Evolutionary conservation across 1,140 invertebrate species (phyloP), one percentile per base, ranked within the genome.

Genomic region (Tetramorium alpestre): DNA sequence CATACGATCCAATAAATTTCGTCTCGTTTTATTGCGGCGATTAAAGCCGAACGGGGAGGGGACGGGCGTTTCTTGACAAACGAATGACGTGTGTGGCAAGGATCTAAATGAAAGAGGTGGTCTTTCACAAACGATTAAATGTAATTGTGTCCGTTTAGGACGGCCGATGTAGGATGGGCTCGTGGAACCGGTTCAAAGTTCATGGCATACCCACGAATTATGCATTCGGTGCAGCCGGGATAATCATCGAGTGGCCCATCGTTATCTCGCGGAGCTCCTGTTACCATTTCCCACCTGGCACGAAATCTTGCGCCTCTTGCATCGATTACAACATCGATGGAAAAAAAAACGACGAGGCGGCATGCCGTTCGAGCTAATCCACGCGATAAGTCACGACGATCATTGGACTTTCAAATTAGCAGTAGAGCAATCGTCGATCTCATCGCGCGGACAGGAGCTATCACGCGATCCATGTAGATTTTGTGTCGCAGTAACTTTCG

Each of bases 161-260:
- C 11, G 16, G 78, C n/a, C 2, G 22, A 28, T 41, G 47, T 49
- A 16, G 16, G 49, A 47, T 44, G 67, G 7, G 54, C 11, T 16
- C 44, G 33, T 3, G 58, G 6, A 49, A 60, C 41, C 56, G 77
- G 91, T 91, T 92, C 91, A 92, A 86, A 92, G 91, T 93, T 93
- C 89, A 78, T 47, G 18, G 76, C 16, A 78, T 54, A 88, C 76
- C 49, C 86, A 88, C 85, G 78, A 92, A 92, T 92, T 92, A 93
- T 88, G 85, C 87, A 92, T 93, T 91, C 92, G 88, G 92, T 70
- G 89, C 89, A 91, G 86, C 64, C 28, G 22, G 28, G 67, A 65
- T 91, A 89, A 91, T 91, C 62, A n/a, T 18, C 10, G 38, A 84
- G 69, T 16, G 22, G 22, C 11, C 72, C 78, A 69, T 91, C 60